Base-by-base conservation (phyloP, 2,888 invertebrate genomes). In the Eupithecia vulgata region DNA sequence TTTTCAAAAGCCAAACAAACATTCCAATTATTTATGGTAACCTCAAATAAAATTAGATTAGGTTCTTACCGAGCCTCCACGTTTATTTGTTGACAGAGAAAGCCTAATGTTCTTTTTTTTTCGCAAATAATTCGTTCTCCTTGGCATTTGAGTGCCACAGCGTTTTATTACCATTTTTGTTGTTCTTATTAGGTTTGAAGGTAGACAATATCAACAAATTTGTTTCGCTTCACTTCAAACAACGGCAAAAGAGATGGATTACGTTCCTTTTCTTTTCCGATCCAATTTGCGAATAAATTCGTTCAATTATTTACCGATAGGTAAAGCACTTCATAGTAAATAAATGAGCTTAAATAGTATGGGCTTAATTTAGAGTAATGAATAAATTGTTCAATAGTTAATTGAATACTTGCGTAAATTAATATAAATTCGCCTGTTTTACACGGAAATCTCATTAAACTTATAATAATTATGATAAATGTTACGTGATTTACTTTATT, bases 181-280 rank as follows among this genome's bases (percentile, higher is more conserved):
- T 89, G 83, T 88, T 57, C 57, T 57, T 57, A 85, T 89, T 87
- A 86, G 8, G 34, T 61, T 61, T 61, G 61, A 83, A 83, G 34
- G 25, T 68, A 69, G 7, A 30, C n/a, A 64, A 34, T 34, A 61
- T 7, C 34, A 61, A 61, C 77, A 83, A 82, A 82, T 84, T 85
- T 81, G 82, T 87, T 87, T 85, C 83, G 82, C 84, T 81, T 85
- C 85, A 81, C 87, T 83, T 89, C 88, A 88, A 86, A 88, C 84
- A 81, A 82, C 84, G 85, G 87, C 88, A 89, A 88, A 57, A 57
- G 87, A 84, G 86, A 78, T 61, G 34, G 73, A 71, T 70, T 70
- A 72, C 78, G 76, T 72, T 75, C 67, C 73, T 74, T 77, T 77
- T 76, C 74, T 81, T 81, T 79, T 79, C 74, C 76, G 75, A 84